These are phyloP conservation scores for Eublepharis macularius DNA, from an alignment of 2,113 vertebrate species.

Conservation along the genomic window DNA sequence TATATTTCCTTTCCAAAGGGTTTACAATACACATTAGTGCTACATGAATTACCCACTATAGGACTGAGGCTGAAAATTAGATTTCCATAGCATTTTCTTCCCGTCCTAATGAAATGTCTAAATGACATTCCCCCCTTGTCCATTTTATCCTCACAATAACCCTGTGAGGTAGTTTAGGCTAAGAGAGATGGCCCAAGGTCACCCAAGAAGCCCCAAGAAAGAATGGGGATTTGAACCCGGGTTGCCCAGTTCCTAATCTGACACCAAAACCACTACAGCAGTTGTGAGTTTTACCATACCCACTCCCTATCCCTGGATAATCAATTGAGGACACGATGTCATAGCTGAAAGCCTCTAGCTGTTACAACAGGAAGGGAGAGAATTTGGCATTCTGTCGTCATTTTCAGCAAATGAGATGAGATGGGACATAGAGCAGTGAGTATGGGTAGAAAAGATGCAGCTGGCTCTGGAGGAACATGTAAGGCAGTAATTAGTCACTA, in stretches of 20 bases:
- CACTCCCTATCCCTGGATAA: too few species aligned
- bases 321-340: too few species aligned
- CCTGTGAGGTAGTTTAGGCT: too few species aligned
- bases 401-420: not conserved
- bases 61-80: not conserved
- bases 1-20: not conserved
- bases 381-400: not conserved
- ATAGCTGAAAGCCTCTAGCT: not conserved
- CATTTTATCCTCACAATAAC: too few species aligned
- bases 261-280: too few species aligned
- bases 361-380: not conserved
- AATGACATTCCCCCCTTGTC: too few species aligned
- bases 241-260: too few species aligned
- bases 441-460: not conserved
- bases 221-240: too few species aligned
- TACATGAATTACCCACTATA: not conserved
- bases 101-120: not conserved
- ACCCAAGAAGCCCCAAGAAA: too few species aligned
- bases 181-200: too few species aligned
- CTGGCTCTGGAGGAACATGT: not conserved
- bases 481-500: not conserved
- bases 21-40: not conserved
- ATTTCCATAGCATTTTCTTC: not conserved
- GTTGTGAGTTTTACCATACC: too few species aligned
- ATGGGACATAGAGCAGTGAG: not conserved